These are phyloP conservation scores for Sebastes oblongus DNA, from an alignment of 2,797 vertebrate genomes.

Conservation along the genomic window DNA sequence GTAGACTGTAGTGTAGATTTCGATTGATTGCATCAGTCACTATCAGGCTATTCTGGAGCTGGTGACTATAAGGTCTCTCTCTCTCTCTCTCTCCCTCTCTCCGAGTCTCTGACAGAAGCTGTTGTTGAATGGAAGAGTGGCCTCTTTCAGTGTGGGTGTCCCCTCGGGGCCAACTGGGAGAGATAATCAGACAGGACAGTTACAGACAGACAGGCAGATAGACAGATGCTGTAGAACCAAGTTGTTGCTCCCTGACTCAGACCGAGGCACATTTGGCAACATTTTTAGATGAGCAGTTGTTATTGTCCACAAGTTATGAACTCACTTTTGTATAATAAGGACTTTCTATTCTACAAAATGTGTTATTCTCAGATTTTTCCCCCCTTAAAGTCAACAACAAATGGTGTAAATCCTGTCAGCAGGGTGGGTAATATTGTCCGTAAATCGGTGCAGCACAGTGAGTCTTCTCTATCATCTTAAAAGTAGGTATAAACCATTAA, in stretches of 20 bases:
- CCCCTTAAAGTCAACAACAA: not conserved
- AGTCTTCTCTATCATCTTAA: not conserved
- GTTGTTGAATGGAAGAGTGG: slow-evolving; percentile 88
- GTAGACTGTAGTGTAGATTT: slow-evolving; percentile 66
- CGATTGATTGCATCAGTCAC: slow-evolving; percentile 78
- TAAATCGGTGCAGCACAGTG: not conserved
- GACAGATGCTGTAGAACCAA: slow-evolving; percentile 50
- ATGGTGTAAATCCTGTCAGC: not conserved
- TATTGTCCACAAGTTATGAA: not conserved
- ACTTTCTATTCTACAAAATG: not conserved
- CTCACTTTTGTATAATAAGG: not conserved
- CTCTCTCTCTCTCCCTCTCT: slow-evolving; percentile 54
- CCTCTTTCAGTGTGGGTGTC: slow-evolving; percentile 82
- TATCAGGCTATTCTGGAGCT: slow-evolving; percentile 64
- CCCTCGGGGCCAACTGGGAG: slow-evolving; percentile 81
- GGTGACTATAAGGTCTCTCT: slow-evolving; percentile 67
- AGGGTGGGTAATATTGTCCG: not conserved
- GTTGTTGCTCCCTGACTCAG: slow-evolving; percentile 48
- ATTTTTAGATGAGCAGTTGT: slow-evolving; percentile 13
- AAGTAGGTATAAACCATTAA: not conserved
- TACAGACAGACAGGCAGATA: slow-evolving; percentile 62
- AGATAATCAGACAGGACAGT: slow-evolving; percentile 80
- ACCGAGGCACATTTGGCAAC: slow-evolving; percentile 10
- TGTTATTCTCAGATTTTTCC: not conserved
- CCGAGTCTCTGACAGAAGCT: slow-evolving; percentile 84